phyloP scores from a whole-genome alignment of 2,888 invertebrate species.

The Odontocolon sp. region DNA sequence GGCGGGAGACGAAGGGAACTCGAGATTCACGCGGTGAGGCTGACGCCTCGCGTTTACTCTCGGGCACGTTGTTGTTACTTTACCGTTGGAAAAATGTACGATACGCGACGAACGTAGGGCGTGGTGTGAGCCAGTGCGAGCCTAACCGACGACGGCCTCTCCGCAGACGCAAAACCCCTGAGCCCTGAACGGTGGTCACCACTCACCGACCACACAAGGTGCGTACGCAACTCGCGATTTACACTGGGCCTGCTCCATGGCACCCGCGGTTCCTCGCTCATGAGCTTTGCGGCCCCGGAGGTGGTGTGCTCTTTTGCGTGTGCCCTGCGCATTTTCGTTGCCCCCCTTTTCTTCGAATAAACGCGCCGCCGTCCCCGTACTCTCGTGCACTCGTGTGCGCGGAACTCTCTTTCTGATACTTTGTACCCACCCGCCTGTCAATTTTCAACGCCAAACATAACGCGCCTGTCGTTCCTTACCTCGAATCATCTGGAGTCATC shows the following conservation, averaged over 20 bases:
- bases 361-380: constrained; percentile 70
- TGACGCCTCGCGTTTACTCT: constrained; percentile 33
- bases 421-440: constrained; percentile 19
- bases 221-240: constrained; percentile 96
- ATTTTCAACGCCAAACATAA: constrained; percentile 26
- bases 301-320: constrained; percentile 72
- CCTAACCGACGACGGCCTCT: constrained; percentile 63
- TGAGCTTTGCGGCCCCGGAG: constrained; percentile 74
- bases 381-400: constrained; percentile 56
- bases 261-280: constrained; percentile 67
- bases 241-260: constrained; percentile 94
- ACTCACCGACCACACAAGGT: constrained; percentile 83
- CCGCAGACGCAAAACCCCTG: constrained; percentile 74
- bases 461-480: constrained; percentile 33
- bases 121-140: constrained; percentile 53
- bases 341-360: constrained; percentile 73
- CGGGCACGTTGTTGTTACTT: constrained; percentile 20
- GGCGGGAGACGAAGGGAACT: constrained; percentile 66
- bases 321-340: constrained; percentile 77
- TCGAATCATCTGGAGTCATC: not conserved
- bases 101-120: constrained; percentile 55
- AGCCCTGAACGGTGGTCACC: constrained; percentile 69
- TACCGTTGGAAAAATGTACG: constrained; percentile 34
- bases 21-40: constrained; percentile 69
- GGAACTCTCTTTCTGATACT: constrained; percentile 26